These are phyloP conservation scores for Garrulus glandarius DNA, from an alignment of 2,797 vertebrate species.

Conservation along the genomic window DNA sequence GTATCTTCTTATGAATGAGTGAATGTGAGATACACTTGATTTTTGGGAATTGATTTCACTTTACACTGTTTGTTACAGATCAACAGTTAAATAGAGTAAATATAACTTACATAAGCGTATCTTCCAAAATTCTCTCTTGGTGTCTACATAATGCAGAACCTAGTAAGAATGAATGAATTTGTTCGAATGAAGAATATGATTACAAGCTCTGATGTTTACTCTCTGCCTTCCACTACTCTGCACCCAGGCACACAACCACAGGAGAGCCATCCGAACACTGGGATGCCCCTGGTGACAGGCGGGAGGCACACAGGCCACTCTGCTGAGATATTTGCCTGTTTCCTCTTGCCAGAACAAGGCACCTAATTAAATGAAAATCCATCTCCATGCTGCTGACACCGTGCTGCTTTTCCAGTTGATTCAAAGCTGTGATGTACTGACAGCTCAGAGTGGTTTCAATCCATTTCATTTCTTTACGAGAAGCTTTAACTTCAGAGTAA, in stretches of 20 bases:
- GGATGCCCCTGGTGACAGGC: accelerated
- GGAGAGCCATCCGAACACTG: not conserved
- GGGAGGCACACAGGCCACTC: not conserved
- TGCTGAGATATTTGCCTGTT: not conserved
- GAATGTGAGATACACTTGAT: not conserved
- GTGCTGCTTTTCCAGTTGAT: not conserved
- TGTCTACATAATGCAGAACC: not conserved
- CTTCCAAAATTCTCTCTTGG: not conserved
- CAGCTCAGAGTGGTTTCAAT: conserved; percentile 5
- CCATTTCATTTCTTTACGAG: not conserved
- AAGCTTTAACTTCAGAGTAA: not conserved
- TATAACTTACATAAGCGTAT: not conserved
- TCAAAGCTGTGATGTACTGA: not conserved
- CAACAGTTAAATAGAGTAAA: not conserved
- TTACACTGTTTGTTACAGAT: not conserved
- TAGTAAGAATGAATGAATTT: not conserved
- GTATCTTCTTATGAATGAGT: not conserved
- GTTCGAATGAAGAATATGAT: not conserved
- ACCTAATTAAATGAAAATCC: conserved; percentile 10
- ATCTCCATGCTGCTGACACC: not conserved
- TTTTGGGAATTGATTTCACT: not conserved
- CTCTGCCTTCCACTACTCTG: not conserved
- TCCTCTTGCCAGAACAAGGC: not conserved
- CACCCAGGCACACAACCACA: not conserved
- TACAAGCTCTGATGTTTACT: not conserved